A percentile compares a stretch with the other conserved stretches of the same genome.
These are phyloP conservation scores for Rhea pennata DNA, from an alignment of 2,113 vertebrate species.

Conservation along the genomic window DNA sequence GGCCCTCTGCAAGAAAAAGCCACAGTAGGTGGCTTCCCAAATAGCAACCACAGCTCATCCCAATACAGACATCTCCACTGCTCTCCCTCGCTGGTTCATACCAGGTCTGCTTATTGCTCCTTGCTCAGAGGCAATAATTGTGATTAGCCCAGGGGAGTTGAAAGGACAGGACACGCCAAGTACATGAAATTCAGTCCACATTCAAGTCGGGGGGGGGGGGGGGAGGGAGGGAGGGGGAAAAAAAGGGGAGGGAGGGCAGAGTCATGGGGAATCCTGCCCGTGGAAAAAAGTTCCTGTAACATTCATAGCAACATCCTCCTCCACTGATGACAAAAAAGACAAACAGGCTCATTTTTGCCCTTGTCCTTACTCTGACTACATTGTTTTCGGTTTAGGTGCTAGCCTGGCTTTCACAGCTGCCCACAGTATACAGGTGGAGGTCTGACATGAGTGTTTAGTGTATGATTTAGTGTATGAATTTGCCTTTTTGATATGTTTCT, in stretches of 20 bases:
- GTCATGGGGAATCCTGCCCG: not conserved
- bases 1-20: not conserved
- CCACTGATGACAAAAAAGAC: not conserved
- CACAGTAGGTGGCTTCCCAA: not conserved
- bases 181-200: not conserved
- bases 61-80: not conserved
- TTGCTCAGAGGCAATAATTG: not conserved
- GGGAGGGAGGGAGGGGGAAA: not conserved
- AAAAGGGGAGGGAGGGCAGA: not conserved
- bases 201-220: not conserved
- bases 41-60: not conserved
- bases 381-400: not conserved
- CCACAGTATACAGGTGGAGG: not conserved
- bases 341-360: not conserved
- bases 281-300: not conserved
- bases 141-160: not conserved
- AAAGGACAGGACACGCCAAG: not conserved
- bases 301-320: not conserved
- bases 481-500: not conserved
- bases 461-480: not conserved
- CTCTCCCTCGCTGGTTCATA: not conserved
- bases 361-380: not conserved
- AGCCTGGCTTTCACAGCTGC: not conserved
- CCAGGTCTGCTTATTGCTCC: fast-evolving
- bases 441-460: not conserved